Conservation (phyloP, 2,797 vertebrate genomes). For the Cyclura pinguis region DNA sequence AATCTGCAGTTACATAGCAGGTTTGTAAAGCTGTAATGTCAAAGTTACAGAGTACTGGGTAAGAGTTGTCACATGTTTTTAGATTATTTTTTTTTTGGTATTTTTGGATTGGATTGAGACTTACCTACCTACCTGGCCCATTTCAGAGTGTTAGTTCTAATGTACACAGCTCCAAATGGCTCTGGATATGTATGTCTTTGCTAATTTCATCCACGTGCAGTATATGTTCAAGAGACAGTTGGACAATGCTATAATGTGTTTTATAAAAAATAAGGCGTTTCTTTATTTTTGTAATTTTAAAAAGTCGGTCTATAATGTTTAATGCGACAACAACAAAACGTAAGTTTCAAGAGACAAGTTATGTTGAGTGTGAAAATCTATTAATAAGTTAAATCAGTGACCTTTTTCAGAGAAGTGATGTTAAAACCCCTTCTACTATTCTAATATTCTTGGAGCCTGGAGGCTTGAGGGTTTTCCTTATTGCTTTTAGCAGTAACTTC, state of each 20-base stretch:
- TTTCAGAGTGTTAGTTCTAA: too few species aligned
- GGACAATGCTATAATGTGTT: background rate
- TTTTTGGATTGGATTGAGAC: too few species aligned
- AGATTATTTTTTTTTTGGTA: too few species aligned
- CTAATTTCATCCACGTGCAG: too few species aligned
- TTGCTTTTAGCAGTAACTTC: conserved; percentile 52
- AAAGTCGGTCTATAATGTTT: conserved; percentile 28
- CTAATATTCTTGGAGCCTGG: background rate
- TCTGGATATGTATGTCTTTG: too few species aligned
- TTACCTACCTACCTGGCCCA: too few species aligned
- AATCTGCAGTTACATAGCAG: background rate
- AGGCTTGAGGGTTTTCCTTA: conserved; percentile 46
- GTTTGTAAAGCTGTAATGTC: too few species aligned
- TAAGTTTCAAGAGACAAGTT: conserved; percentile 56
- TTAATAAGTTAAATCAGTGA: conserved; percentile 57
- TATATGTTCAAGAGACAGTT: background rate
- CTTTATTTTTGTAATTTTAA: conserved; percentile 49
- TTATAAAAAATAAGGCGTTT: conserved; percentile 14
- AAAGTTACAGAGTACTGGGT: too few species aligned
- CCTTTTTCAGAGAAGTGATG: conserved; percentile 60
- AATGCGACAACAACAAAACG: conserved; percentile 34
- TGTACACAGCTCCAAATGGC: too few species aligned
- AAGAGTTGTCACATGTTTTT: too few species aligned
- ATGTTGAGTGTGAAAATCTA: conserved; percentile 64
- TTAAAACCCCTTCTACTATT: background rate